phyloP scores from a whole-genome alignment of 2,888 invertebrate species.

The Hypercompe scribonia region DNA sequence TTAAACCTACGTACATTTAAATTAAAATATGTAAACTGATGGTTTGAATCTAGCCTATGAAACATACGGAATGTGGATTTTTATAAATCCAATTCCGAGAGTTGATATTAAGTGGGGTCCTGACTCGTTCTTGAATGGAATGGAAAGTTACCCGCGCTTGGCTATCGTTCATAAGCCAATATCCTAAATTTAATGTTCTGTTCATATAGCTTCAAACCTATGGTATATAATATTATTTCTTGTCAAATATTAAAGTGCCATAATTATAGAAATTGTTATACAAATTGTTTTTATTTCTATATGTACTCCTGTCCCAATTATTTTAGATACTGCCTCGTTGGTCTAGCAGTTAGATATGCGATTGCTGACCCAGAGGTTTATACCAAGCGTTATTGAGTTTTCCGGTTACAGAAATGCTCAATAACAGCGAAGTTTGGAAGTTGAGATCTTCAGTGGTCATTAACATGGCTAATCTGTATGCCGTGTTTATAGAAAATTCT shows the following conservation, averaged over 20 bases:
- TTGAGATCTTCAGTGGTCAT: no score
- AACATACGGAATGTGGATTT: neutral
- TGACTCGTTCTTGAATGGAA: slow-evolving; percentile 4
- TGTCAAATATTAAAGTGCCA: slow-evolving; percentile 72
- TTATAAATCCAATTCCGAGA: neutral
- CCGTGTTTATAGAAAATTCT: no score
- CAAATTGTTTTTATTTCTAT: slow-evolving; percentile 51
- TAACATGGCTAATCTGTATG: no score
- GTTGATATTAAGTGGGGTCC: slow-evolving; percentile 9
- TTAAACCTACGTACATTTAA: slow-evolving; percentile 32
- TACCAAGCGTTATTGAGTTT: no score
- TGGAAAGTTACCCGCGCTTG: slow-evolving; percentile 37
- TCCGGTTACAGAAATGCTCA: no score
- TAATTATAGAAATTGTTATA: slow-evolving; percentile 77
- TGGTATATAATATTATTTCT: slow-evolving; percentile 55
- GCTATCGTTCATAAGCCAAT: slow-evolving; percentile 30
- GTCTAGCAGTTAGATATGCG: no score
- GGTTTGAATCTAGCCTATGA: slow-evolving; percentile 39
- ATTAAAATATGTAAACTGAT: slow-evolving; percentile 37
- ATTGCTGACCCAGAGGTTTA: no score
- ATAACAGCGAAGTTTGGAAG: no score
- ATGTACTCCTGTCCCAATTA: neutral
- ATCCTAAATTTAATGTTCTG: slow-evolving; percentile 31
- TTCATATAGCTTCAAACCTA: slow-evolving; percentile 58
- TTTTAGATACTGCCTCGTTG: no score